These are phyloP conservation scores for Parnassius glacialis DNA, from an alignment of 2,888 invertebrate genomes.

Conservation along the genomic window DNA sequence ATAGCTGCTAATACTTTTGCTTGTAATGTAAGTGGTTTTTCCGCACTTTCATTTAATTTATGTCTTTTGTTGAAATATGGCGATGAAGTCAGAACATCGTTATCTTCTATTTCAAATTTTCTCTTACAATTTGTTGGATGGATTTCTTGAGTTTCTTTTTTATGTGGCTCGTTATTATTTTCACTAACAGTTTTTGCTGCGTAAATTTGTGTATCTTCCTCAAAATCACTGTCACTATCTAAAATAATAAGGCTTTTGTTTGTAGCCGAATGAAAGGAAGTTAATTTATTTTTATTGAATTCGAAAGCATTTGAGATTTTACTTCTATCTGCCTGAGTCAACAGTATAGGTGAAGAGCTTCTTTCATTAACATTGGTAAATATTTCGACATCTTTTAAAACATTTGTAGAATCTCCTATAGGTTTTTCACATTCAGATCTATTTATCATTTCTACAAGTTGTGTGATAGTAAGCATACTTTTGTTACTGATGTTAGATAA, in stretches of 20 bases:
- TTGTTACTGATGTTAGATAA: constrained; percentile 46
- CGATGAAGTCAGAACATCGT: constrained; percentile 47
- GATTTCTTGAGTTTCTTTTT: constrained; percentile 30
- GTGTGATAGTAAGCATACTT: constrained; percentile 72
- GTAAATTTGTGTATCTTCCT: constrained; percentile 50
- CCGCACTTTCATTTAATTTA: constrained; percentile 43
- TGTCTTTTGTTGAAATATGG: constrained; percentile 66
- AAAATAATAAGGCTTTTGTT: constrained; percentile 54
- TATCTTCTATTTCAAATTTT: constrained; percentile 48
- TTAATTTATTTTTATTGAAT: constrained; percentile 2
- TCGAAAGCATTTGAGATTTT: constrained; percentile 21
- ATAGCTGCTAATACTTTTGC: constrained; percentile 59
- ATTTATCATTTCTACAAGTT: constrained; percentile 71
- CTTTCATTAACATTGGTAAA: constrained; percentile 37
- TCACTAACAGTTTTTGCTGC: constrained; percentile 31
- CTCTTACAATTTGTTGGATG: constrained; percentile 44
- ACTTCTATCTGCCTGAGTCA: constrained; percentile 60
- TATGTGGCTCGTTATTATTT: constrained; percentile 12
- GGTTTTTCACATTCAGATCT: constrained; percentile 43
- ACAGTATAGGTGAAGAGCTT: constrained; percentile 61
- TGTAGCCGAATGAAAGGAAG: constrained; percentile 33
- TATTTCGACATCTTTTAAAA: constrained; percentile 18
- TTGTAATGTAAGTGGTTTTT: constrained; percentile 50
- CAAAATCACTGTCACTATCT: constrained; percentile 67
- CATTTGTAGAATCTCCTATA: constrained; percentile 21